A percentile compares a stretch with the other conserved stretches of the same genome.
These are phyloP conservation scores for Oxytorus armatus DNA, from an alignment of 2,888 invertebrate genomes.

Conservation along the genomic window DNA sequence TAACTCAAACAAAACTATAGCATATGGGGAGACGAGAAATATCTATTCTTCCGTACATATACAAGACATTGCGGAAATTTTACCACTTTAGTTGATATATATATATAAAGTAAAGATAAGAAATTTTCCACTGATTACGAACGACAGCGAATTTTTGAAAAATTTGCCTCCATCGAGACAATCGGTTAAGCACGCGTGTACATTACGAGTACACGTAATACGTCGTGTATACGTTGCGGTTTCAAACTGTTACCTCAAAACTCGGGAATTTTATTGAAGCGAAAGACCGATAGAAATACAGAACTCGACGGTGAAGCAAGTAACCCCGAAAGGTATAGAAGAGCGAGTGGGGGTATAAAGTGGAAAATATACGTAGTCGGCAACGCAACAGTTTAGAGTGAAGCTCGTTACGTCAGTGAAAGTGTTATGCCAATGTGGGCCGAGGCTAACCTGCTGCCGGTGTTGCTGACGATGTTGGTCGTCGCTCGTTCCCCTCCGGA, in stretches of 20 bases:
- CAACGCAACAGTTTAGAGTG: constrained; percentile 84
- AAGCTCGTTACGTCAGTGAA: constrained; percentile 84
- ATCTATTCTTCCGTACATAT: too few relatives aligned
- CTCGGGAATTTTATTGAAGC: constrained; percentile 5
- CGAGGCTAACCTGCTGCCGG: constrained; percentile 84
- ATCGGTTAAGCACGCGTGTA: constrained; percentile 18
- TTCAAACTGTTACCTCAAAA: constrained; percentile 37
- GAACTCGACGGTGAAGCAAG: constrained; percentile 55
- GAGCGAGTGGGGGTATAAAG: constrained; percentile 48
- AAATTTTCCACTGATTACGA: too few relatives aligned
- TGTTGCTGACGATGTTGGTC: constrained; percentile 75
- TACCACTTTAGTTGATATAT: too few relatives aligned
- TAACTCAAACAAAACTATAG: background rate
- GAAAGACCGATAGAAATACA: constrained; percentile 30
- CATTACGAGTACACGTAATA: too few relatives aligned
- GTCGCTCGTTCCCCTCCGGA: constrained; percentile 55
- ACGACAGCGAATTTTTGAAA: constrained; percentile 38
- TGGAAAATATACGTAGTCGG: constrained; percentile 70
- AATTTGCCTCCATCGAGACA: constrained; percentile 5
- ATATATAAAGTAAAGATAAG: too few relatives aligned
- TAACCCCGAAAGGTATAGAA: constrained; percentile 49
- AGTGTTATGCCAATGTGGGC: constrained; percentile 85
- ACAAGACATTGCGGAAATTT: too few relatives aligned
- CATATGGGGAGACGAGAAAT: too few relatives aligned
- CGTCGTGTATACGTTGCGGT: constrained; percentile 4